A percentile compares a stretch with the other conserved stretches of the same genome.
Evolutionary conservation across 2,797 vertebrate genomes (phyloP).

Genomic region (Scolopax rusticola): DNA sequence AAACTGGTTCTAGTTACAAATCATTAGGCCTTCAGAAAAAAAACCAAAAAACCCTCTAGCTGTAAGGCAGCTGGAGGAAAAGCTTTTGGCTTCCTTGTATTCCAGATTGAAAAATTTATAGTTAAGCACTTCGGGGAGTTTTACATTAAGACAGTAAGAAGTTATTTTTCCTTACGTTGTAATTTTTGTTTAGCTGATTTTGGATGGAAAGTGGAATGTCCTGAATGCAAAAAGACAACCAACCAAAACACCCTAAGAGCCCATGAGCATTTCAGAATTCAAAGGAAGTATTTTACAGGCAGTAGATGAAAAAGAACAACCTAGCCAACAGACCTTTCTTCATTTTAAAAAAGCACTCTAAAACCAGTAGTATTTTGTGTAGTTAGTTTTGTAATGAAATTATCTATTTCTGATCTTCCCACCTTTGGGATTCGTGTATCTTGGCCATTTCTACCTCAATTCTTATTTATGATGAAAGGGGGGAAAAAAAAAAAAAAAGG

Average conservation of each 20-base stretch:
- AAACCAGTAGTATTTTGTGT: background rate
- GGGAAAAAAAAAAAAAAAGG: background rate
- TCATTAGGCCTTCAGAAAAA: background rate
- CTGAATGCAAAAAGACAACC: background rate
- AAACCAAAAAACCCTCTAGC: background rate
- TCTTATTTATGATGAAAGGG: background rate
- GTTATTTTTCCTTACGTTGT: background rate
- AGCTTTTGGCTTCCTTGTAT: background rate
- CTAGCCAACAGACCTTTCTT: background rate
- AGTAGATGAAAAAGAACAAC: background rate
- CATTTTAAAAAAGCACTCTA: background rate
- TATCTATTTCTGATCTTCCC: background rate
- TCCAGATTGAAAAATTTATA: background rate
- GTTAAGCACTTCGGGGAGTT: background rate
- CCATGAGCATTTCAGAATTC: background rate
- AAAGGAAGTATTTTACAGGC: background rate
- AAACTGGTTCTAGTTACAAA: background rate
- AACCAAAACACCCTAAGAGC: background rate
- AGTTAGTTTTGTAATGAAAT: background rate
- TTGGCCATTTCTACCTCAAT: background rate
- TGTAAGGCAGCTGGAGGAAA: conserved; percentile 11
- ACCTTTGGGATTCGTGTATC: background rate
- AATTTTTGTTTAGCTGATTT: conserved; percentile 18
- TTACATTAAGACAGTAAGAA: background rate
- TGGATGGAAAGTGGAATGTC: conserved; percentile 33